Evolutionary conservation across 2,888 invertebrate genomes (phyloP), one percentile per base, ranked within the genome.

Genomic region (Callinectes sapidus): DNA sequence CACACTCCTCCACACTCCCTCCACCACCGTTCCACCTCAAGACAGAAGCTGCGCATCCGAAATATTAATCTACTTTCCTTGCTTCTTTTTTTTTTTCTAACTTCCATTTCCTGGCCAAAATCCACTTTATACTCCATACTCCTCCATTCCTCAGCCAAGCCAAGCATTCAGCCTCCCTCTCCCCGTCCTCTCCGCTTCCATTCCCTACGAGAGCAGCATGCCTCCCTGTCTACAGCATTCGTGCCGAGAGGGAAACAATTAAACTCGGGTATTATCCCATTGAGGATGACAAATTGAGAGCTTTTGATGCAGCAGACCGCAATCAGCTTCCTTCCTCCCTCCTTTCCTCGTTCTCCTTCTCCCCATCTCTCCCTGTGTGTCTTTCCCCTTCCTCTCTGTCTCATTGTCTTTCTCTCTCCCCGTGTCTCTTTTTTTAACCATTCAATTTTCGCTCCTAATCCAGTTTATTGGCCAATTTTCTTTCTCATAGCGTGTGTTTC

Each of bases 261-360:
- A 81, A 81, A 81, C 81, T 81, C 81, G 32, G 81, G 32, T 35
- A 81, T 81, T 81, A 81, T 81, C 81, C 81, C 81, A 81, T 14
- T 81, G 81, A 81, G 81, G 81, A 81, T 81, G 81, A 81, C 81
- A 81, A 81, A 81, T 81, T 81, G 81, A 81, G 81, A 81, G 81
- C 81, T 81, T 81, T 81, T 81, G 81, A 81, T 81, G 35, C 81
- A 81, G 23, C 81, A 32, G 81, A 81, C 81, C 32, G 81, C 81
- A 81, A 81, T 81, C 81, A 81, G 81, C 23, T 81, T 81, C 81
- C 81, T 81, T n/a, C 23, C 81, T 81, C 32, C 23, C 81, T 35
- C 81, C 23, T 32, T 81, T 32, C 35, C 81, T 81, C 18, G 61
- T 61, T 61, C 81, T 35, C 32, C 35, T 32, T 8, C 81, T 71